A percentile compares a stretch with the other conserved stretches of the same genome.
Conservation (phyloP, 2,888 invertebrate genomes). For the Melinaea marsaeus region DNA sequence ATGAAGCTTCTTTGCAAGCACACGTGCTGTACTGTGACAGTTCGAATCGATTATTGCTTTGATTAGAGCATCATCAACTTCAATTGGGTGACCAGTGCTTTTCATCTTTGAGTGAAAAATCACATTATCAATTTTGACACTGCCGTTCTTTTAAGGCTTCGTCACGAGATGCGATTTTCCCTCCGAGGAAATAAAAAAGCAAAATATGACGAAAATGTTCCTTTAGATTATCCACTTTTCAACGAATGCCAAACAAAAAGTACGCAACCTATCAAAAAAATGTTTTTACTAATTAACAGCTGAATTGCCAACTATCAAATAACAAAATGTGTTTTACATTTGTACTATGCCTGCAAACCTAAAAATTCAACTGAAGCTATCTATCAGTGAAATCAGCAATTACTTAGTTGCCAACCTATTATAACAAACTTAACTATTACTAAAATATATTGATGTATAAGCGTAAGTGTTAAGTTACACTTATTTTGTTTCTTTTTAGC, state of each 20-base stretch:
- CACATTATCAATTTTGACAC: not conserved
- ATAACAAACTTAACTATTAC: no score
- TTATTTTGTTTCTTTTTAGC: no score
- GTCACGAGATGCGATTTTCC: not conserved
- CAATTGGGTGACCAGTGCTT: not conserved
- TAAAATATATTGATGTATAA: no score
- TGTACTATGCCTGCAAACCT: no score
- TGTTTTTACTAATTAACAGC: not conserved
- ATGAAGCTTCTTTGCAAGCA: not conserved
- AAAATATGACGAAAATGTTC: not conserved
- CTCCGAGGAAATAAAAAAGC: not conserved
- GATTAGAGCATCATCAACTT: not conserved
- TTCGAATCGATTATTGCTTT: conserved; percentile 1
- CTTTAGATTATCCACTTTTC: not conserved
- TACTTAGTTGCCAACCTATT: no score
- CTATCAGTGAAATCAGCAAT: no score
- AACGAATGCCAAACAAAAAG: not conserved
- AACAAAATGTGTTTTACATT: no score
- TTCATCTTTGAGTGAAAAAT: not conserved
- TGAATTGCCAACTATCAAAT: no score
- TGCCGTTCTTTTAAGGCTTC: not conserved
- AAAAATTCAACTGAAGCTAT: no score
- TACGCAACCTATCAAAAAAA: not conserved
- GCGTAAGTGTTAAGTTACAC: no score
- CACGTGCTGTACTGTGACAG: not conserved